Base-by-base conservation (phyloP, 1,140 invertebrate species). In the Drosophila ercepeae region DNA sequence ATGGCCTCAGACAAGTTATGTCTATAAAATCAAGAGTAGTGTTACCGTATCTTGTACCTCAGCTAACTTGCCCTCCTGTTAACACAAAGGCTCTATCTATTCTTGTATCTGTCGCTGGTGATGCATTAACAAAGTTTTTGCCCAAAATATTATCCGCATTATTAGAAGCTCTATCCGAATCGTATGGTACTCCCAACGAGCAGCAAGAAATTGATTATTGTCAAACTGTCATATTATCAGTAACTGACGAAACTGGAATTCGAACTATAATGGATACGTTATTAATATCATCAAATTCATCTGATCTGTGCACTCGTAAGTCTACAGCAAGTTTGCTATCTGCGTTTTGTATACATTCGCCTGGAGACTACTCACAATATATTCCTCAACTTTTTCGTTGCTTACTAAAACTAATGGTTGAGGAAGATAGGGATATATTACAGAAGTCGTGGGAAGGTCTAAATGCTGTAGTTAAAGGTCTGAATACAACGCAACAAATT, bases 1-100 rank as follows among this genome's bases (percentile, higher is more conserved):
- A 99, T 92, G 98, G 98, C 36, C 93, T 99, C 52, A 94, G 97
- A 57, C 98, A 99, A 94, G 96, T 99, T 4, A 99, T 99, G 97
- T 95, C 97, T 9, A 97, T 99, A 34, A 99, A 99, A 92, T 98
- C 97, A 6, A 93, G 97, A 71, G 98, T 98, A 0, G 97, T 99
- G 23, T 92, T 99, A 59, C 98, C 98, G 2, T 99, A 99, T 92
- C 93, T 99, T 42, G 96, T 99, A 44, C 98, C 98, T 11, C 98
- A 99, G 92, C 92, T 99, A 69, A 99, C 97, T 2, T 94, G 95
- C 18, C 94, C 95, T 13, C 95, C 95, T 45, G 96, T 97, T 5
- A 99, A 99, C 92, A 98, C 97, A 2, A 96, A 97, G 92, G 98
- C 98, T 3, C 92, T 99, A 13, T 97, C 97, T 3, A 96, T 98